These are phyloP conservation scores for Puffinus mauretanicus DNA, from an alignment of 2,113 vertebrate species.

Conservation along the genomic window DNA sequence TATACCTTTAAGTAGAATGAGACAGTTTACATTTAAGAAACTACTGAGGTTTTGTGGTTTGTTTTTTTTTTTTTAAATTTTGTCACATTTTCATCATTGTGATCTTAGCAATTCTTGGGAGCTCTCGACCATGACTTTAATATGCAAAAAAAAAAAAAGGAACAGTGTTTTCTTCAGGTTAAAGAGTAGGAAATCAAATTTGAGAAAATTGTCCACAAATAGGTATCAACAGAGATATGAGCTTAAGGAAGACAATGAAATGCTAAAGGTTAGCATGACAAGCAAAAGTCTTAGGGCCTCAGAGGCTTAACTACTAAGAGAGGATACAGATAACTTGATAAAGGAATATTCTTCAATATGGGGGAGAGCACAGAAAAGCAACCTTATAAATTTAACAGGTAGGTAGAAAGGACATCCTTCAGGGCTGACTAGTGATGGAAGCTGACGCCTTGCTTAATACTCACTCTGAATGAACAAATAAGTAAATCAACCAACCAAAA, in stretches of 20 bases:
- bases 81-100: background rate
- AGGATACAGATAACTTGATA: background rate
- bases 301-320: background rate
- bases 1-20: background rate
- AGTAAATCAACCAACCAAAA: background rate
- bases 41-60: background rate
- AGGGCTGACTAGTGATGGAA: background rate
- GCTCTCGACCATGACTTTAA: background rate
- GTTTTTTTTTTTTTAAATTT: background rate
- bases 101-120: background rate
- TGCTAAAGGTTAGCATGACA: background rate
- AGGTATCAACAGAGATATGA: background rate
- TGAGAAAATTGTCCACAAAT: background rate
- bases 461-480: background rate
- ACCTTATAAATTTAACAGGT: background rate
- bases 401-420: background rate
- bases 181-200: background rate
- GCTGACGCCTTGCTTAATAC: background rate
- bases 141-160: fast-evolving
- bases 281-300: background rate
- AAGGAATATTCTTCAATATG: background rate
- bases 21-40: background rate
- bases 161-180: background rate
- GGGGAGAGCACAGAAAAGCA: background rate
- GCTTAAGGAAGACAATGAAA: background rate